Evolutionary conservation across 2,797 vertebrate genomes (phyloP).

Genomic region (Sebastes nivosus): DNA sequence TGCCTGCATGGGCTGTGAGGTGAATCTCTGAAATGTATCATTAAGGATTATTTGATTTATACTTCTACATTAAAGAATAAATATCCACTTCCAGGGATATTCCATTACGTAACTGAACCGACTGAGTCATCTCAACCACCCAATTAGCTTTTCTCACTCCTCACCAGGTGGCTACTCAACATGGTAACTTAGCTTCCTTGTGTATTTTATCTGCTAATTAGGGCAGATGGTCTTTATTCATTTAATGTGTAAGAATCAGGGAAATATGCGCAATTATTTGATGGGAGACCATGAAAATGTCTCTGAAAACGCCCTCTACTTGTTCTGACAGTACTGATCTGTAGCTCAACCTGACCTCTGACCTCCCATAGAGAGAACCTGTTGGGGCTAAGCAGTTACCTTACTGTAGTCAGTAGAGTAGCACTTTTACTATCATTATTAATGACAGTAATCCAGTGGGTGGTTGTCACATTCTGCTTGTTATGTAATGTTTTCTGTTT

Average conservation of each 20-base stretch:
- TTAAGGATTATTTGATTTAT: conserved; percentile 37
- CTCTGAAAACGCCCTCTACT: background rate
- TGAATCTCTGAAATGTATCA: background rate
- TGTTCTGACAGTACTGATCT: background rate
- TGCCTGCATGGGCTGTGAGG: background rate
- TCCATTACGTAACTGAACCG: conserved; percentile 33
- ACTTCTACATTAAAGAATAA: conserved; percentile 38
- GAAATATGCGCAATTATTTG: background rate
- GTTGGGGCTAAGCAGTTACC: background rate
- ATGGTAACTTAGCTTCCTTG: background rate
- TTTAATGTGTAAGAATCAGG: background rate
- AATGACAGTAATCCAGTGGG: background rate
- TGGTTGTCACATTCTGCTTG: background rate
- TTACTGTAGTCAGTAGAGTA: background rate
- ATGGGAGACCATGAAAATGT: background rate
- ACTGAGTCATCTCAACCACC: background rate
- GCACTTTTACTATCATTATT: background rate
- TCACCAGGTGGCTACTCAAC: background rate
- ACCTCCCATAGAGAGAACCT: background rate
- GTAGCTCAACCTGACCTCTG: background rate
- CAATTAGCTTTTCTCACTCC: background rate
- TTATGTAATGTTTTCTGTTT: conserved; percentile 17
- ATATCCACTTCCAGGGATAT: conserved; percentile 20
- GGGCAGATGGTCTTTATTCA: background rate
- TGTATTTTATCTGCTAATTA: too few relatives aligned